Evolutionary conservation across 1,140 invertebrate species (phyloP).

Genomic region (Megalopta genalis): DNA sequence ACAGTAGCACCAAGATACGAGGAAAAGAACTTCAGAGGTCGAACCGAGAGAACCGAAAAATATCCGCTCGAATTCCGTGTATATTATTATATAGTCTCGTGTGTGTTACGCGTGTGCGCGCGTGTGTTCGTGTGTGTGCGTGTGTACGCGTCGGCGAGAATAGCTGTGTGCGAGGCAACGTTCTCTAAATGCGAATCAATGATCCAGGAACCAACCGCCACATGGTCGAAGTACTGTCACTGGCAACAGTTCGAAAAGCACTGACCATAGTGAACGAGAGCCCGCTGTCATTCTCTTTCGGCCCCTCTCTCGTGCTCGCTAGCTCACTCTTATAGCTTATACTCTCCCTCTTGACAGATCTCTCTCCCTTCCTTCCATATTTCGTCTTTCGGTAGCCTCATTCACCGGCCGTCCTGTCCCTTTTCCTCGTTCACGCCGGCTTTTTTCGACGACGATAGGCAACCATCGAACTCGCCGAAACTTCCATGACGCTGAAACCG

Average conservation of each 20-base stretch:
- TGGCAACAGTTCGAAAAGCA: slow-evolving; percentile 80
- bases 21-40: neutral
- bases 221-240: slow-evolving; percentile 74
- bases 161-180: too few relatives aligned
- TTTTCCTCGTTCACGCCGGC: neutral
- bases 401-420: neutral
- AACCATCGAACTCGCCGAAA: too few relatives aligned
- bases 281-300: slow-evolving; percentile 54
- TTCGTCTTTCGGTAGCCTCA: neutral
- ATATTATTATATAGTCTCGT: too few relatives aligned
- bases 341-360: neutral
- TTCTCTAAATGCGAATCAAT: slow-evolving; percentile 38
- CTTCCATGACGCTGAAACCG: too few relatives aligned
- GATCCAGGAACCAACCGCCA: slow-evolving; percentile 60
- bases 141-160: too few relatives aligned
- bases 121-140: too few relatives aligned
- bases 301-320: slow-evolving; percentile 28
- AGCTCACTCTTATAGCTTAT: slow-evolving; percentile 1
- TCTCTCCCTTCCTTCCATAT: slow-evolving; percentile 23
- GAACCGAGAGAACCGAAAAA: neutral
- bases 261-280: slow-evolving; percentile 67
- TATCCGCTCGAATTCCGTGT: too few relatives aligned
- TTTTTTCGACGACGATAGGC: neutral
- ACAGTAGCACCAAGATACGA: slow-evolving; percentile 22
- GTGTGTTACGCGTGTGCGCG: too few relatives aligned